phyloP scores from a whole-genome alignment of 2,797 vertebrate species.

The Pelobates cultripes region DNA sequence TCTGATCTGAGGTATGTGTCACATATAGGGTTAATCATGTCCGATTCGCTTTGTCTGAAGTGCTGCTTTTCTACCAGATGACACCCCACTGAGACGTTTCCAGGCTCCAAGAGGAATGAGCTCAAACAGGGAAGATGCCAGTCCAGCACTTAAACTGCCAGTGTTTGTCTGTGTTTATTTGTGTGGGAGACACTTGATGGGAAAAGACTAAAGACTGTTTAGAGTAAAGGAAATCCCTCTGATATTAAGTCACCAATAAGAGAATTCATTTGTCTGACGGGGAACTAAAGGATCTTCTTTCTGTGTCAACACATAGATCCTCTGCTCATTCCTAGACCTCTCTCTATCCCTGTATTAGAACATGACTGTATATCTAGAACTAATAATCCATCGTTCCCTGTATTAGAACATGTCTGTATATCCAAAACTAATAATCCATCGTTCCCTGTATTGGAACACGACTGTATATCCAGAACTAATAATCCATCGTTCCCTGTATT shows the following conservation, averaged over 20 bases:
- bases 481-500: no score
- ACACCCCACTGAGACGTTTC: not conserved
- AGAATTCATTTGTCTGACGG: slow-evolving; percentile 16
- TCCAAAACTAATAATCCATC: no score
- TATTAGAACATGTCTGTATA: no score
- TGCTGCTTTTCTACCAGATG: not conserved
- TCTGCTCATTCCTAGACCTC: no score
- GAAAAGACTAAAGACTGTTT: slow-evolving; percentile 31
- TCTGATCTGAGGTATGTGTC: no score
- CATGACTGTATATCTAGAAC: no score
- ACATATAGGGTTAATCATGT: no score
- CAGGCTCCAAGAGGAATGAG: slow-evolving; percentile 7
- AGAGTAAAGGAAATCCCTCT: slow-evolving; percentile 33
- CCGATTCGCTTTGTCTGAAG: not conserved
- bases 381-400: no score
- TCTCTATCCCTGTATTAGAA: no score
- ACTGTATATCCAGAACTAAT: no score
- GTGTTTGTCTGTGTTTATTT: slow-evolving; percentile 36
- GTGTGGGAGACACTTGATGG: slow-evolving; percentile 29
- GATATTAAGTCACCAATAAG: slow-evolving; percentile 30
- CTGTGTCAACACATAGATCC: not conserved
- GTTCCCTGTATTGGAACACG: no score
- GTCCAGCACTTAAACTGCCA: slow-evolving; percentile 29
- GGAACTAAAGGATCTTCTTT: not conserved
- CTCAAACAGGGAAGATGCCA: not conserved